These are phyloP conservation scores for Limenitis camilla DNA, from an alignment of 2,888 invertebrate genomes.

Conservation along the genomic window DNA sequence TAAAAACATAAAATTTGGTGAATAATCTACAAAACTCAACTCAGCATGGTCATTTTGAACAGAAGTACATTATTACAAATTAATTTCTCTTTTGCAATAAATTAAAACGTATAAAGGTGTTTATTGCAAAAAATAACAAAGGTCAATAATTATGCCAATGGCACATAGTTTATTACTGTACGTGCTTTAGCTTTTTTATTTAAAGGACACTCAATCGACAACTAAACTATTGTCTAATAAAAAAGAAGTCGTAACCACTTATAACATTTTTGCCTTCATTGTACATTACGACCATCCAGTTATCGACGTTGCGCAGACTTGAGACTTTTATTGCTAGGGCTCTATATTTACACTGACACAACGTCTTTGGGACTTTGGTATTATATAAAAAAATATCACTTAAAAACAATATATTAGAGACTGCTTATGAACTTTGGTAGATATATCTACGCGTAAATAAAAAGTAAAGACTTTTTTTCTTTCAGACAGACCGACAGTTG, in stretches of 20 bases:
- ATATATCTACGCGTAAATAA: no score
- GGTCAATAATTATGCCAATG: constrained; percentile 17
- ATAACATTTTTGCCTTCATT: constrained; percentile 24
- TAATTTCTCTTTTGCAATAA: background rate
- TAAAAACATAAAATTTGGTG: no score
- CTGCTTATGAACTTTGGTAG: no score
- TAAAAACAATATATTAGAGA: no score
- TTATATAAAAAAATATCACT: no score
- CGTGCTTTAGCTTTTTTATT: constrained; percentile 11
- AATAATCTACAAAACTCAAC: no score
- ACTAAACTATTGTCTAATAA: constrained; percentile 21
- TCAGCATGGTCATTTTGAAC: no score
- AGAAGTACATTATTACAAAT: no score
- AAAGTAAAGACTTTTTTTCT: no score
- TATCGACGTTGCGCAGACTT: constrained; percentile 12
- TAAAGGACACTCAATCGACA: constrained; percentile 16
- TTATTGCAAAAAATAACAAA: constrained; percentile 11
- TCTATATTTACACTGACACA: no score
- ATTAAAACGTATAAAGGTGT: background rate
- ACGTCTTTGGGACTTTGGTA: no score
- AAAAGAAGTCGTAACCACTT: constrained; percentile 22
- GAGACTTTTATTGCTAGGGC: background rate
- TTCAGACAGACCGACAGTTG: no score
- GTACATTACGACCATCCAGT: constrained; percentile 45
- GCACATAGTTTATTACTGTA: constrained; percentile 13